Conservation (phyloP, 2,888 invertebrate genomes). For the Perizoma affinitatum region DNA sequence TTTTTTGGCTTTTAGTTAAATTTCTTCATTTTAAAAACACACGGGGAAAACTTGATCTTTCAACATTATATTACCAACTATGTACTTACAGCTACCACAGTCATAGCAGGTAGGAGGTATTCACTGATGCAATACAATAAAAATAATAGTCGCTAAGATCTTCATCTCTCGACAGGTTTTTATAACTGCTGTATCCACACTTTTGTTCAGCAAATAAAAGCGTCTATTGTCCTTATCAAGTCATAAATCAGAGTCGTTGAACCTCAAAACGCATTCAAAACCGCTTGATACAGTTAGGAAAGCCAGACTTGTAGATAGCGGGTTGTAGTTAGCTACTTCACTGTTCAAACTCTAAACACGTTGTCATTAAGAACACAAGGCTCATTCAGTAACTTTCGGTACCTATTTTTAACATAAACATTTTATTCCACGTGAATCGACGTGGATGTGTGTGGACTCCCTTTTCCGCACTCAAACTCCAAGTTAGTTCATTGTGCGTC, state of each 20-base stretch:
- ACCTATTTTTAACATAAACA: too few relatives aligned
- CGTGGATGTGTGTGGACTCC: too few relatives aligned
- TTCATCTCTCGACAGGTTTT: constrained; percentile 3
- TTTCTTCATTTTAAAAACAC: too few relatives aligned
- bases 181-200: constrained; percentile 1
- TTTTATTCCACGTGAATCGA: too few relatives aligned
- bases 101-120: constrained; percentile 28
- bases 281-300: constrained; percentile 16
- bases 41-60: neutral
- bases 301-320: neutral
- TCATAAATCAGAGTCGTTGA: constrained; percentile 19
- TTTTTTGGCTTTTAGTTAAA: too few relatives aligned
- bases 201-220: constrained; percentile 5
- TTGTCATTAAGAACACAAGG: too few relatives aligned
- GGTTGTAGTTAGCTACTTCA: neutral
- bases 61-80: neutral
- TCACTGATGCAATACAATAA: constrained; percentile 7
- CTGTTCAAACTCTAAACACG: too few relatives aligned
- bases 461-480: too few relatives aligned
- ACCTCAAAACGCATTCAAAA: constrained; percentile 11
- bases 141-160: neutral
- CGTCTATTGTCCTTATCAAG: constrained; percentile 16
- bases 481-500: too few relatives aligned
- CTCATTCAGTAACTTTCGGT: too few relatives aligned
- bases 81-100: neutral